Base-by-base conservation (phyloP, 2,888 invertebrate species). In the Didymodactylos carnosus region DNA sequence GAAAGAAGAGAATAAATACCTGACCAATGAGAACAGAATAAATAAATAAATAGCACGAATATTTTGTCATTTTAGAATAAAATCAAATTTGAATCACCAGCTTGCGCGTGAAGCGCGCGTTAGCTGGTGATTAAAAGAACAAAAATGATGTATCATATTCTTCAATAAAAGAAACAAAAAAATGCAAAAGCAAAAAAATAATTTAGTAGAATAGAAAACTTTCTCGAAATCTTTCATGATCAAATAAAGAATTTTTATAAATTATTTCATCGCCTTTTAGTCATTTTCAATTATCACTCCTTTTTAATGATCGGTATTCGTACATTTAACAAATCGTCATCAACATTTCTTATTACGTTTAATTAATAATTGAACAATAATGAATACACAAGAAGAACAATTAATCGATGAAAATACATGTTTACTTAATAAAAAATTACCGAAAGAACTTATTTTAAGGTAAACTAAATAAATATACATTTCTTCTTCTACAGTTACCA, bases 381-480 rank as follows among this genome's bases (percentile, higher is more conserved):
- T 39, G 46, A 29, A 39, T 29, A 53, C n/a, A 2, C 19, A 43
- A 35, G 35, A n/a, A n/a, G 39, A 71, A n/a, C 27, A 69, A 39
- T 10, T n/a, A 19, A 39, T 25, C 7, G n/a, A 71, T 51, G 90
- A 90, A 78, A 92, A 92, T 84, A 91, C 92, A 80, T 89, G 90
- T 78, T 87, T 89, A 80, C 92, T 94, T 80, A 94, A 94, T 85
- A 90, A 89, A 81, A 94, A 93, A 86, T 88, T 98, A 83, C 97
- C 97, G 73, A 94, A 95, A 84, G 97, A 98, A 86, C 87, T 97
- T 78, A 86, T 95, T 88, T 88, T 88, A 82, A 76, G 76, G 76
- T 40, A 29, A 43, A 70, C 25, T 51, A 19, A 46, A 39, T 39
- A 46, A 23, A 23, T 70, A 16, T 62, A n/a, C 10, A 43, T n/a